Evolutionary conservation across 2,888 invertebrate genomes (phyloP), one percentile per base, ranked within the genome.

Genomic region (Hirtodrosophila trivittata): DNA sequence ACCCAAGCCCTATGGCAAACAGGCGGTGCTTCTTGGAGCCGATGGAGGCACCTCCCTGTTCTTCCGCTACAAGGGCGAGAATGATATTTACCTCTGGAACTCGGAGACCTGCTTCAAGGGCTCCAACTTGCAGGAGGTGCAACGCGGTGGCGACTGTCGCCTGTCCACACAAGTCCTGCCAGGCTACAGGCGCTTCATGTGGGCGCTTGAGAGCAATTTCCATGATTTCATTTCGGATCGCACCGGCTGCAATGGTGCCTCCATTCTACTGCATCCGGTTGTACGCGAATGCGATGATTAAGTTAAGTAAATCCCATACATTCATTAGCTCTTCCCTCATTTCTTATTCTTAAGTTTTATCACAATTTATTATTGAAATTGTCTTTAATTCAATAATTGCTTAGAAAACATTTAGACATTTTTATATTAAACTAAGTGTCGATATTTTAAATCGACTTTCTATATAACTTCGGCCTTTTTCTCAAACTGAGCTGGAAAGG

Each of bases 121-220:
- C 18, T 91, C 92, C 39, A 93, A 93, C 86, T 92, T 93, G 78
- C 82, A 92, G 35, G 90, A 93, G 66, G 93, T 93, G 4, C 92
- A 93, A 73, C 91, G 91, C 25, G 93, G 93, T n/a, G 92, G 91
- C 49, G 92, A 93, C 25, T 93, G 93, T 75, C 91, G 93, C 28
- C 88, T 94, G 39, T 91, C 94, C 26, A 94, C 94, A 0, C 93
- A 93, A 75, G 93, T 91, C 16, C 90, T 93, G 21, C 92, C 93
- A 0, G 94, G 93, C 5, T 92, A 91, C 76, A 93, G 92, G 86
- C 91, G 91, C 21, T 91, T 92, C 41, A 93, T 94, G 92, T 93
- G 94, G 93, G 92, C 92, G 8, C 88, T 94, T 68, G 94, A 94
- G 82, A 93, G 93, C 75, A 94, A 94, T 87, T 93, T 94, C 91